Base-by-base conservation (phyloP, 2,888 invertebrate species). In the Slavum lentiscoides region DNA sequence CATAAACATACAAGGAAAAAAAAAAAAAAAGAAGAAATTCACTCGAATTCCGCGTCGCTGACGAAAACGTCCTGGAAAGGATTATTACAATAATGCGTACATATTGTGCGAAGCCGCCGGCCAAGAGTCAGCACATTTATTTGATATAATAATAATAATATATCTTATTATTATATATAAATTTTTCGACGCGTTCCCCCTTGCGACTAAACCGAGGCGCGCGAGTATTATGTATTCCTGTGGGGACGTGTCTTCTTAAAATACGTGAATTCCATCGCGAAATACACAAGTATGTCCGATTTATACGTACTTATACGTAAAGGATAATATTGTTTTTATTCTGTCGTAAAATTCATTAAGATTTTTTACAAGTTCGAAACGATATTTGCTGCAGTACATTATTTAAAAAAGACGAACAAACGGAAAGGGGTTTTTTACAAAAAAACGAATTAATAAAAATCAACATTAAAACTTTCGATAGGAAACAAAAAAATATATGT, bases 51-150 rank as follows among this genome's bases (percentile, higher is more conserved):
- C 43, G 43, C 43, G 43, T 43, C 43, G 43, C 43, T 43, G 43
- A 43, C 43, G 43, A 43, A 43, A 9, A 59, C 67, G 75, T 68
- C 58, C n/a, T n/a, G 30, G 43, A 68, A 68, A 67, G 68, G 75
- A 76, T 76, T 76, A 75, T 66, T n/a, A 15, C 19, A 30, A 30
- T 30, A 30, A 30, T 30, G 30, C 30, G 30, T 30, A 30, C 4
- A 37, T 1, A 23, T 13, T 8, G 37, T 66, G 37, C 11, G 23
- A 15, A 21, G 21, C 37, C 0, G 21, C 0, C 58, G 58, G 9
- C 19, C n/a, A 67, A 59, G 67, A 75, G 75, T 75, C 75, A 67
- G 75, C 75, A 59, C 19, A 15, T 75, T 75, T 59, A 59, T 67
- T 59, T 66, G 21, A 49, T 72, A 67, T 53, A 19, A 59, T 21